Percentiles rank a stretch among this genome's conserved stretches.
Evolutionary conservation across 2,113 vertebrate genomes (phyloP).

Genomic region (Neodon shergylaensis): DNA sequence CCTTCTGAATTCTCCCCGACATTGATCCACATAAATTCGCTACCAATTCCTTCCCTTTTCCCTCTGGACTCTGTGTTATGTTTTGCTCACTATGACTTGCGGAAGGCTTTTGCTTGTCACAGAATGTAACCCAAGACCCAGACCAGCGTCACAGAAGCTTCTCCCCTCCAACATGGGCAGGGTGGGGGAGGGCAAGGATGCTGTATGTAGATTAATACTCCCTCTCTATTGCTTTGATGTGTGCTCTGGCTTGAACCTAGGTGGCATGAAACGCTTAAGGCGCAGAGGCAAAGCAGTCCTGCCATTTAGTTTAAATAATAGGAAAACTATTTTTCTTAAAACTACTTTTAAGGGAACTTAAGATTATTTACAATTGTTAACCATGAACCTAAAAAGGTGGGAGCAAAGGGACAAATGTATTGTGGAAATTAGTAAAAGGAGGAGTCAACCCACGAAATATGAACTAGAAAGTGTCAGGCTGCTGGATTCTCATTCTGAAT

Average conservation of each 20-base stretch:
- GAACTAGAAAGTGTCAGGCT: not conserved
- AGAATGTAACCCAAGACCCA: not conserved
- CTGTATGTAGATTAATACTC: not conserved
- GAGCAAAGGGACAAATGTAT: not conserved
- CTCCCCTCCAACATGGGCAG: not conserved
- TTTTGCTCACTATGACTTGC: not conserved
- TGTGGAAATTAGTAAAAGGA: not conserved
- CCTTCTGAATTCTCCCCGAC: not conserved
- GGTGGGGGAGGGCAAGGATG: not conserved
- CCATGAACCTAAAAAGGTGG: not conserved
- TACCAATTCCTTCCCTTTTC: not conserved
- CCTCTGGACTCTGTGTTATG: not conserved
- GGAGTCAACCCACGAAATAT: not conserved
- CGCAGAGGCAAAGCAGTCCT: not conserved
- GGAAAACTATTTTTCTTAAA: too few species aligned
- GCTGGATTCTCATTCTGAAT: not conserved
- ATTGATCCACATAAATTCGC: accelerated
- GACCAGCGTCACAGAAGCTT: accelerated
- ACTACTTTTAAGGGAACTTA: not conserved
- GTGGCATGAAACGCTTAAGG: not conserved
- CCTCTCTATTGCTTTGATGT: not conserved
- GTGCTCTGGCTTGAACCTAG: not conserved
- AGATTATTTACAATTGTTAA: not conserved
- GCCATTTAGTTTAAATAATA: too few species aligned
- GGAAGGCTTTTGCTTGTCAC: not conserved